These are phyloP conservation scores for Lynx canadensis DNA, from an alignment of 2,113 vertebrate species.

Conservation along the genomic window DNA sequence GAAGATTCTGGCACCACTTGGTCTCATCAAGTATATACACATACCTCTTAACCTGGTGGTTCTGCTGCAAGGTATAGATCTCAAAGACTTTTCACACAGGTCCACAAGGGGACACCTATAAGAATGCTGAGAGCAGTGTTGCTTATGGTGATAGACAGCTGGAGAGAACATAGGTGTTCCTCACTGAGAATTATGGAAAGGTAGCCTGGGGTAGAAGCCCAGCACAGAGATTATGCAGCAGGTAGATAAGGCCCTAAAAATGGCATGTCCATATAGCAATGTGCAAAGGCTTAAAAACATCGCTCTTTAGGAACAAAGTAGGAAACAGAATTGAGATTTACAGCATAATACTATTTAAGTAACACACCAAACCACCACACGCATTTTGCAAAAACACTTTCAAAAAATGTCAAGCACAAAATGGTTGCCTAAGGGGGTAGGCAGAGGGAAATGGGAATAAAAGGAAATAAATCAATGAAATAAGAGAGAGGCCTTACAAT, in stretches of 20 bases:
- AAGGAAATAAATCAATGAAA: conserved; percentile 52
- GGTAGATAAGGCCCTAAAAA: background rate
- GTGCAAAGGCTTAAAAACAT: background rate
- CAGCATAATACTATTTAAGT: background rate
- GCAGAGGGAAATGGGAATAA: background rate
- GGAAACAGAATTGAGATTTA: conserved; percentile 40
- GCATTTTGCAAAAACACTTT: conserved; percentile 42
- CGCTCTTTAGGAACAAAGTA: background rate
- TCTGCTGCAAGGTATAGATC: background rate
- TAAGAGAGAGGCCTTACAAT: background rate
- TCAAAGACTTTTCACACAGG: background rate
- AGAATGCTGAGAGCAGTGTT: background rate
- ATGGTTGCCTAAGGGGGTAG: background rate
- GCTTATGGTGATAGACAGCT: background rate
- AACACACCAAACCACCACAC: background rate
- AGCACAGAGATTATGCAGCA: background rate
- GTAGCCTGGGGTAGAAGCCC: background rate
- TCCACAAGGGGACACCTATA: background rate
- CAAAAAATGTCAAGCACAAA: conserved; percentile 3
- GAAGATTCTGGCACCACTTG: background rate
- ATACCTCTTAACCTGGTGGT: background rate
- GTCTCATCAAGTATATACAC: background rate
- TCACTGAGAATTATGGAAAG: background rate
- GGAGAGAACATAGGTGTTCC: background rate
- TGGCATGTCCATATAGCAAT: background rate